Conservation (phyloP, 2,797 vertebrate species). For the Nasua narica region DNA sequence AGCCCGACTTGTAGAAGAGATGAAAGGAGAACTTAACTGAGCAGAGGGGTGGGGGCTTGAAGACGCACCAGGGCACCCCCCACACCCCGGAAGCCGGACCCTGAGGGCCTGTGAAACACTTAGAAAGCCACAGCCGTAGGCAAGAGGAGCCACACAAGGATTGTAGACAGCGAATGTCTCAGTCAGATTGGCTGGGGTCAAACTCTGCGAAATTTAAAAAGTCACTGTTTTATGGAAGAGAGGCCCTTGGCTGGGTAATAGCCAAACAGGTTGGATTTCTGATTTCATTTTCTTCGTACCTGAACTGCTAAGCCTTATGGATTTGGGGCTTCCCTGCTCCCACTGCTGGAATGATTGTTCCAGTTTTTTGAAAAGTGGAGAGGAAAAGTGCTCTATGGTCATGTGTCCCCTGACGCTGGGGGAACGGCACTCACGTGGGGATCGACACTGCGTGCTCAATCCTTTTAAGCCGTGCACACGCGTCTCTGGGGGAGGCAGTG, state of each 20-base stretch:
- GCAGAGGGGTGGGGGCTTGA: accelerated
- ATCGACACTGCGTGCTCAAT: not conserved
- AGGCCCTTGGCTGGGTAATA: not conserved
- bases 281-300: conserved; percentile 45
- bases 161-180: not conserved
- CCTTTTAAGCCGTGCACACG: not conserved
- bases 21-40: not conserved
- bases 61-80: not conserved
- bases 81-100: not conserved
- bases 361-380: conserved; percentile 41
- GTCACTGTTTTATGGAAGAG: not conserved
- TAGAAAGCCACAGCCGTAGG: not conserved
- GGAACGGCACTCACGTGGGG: not conserved
- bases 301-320: conserved; percentile 9
- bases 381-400: not conserved
- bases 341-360: conserved; percentile 20
- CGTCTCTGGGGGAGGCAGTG: not conserved
- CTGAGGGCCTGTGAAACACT: not conserved
- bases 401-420: not conserved
- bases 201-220: not conserved
- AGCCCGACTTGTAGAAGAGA: not conserved
- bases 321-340: conserved; percentile 7
- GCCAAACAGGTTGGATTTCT: conserved; percentile 1
- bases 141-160: not conserved
- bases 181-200: not conserved